Percentiles rank a stretch among this genome's conserved stretches.
These are phyloP conservation scores for Hydrolagus colliei DNA, from an alignment of 2,797 vertebrate genomes.

Conservation along the genomic window DNA sequence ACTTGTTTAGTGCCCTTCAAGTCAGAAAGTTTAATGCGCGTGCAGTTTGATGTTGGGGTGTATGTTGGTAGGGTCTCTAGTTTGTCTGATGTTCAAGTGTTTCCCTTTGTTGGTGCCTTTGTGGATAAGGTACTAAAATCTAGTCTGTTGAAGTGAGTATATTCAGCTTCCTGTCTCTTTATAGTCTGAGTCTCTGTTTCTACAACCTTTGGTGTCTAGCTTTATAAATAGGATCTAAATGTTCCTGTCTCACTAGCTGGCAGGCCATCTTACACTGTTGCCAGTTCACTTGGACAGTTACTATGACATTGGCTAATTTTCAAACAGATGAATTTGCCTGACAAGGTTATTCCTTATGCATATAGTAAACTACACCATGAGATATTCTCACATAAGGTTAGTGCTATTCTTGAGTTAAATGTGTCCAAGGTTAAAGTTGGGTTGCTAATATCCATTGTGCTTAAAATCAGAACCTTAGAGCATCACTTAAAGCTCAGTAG, in stretches of 20 bases:
- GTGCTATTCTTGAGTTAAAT: background rate
- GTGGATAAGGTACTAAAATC: background rate
- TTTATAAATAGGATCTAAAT: too few relatives aligned
- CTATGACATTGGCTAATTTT: background rate
- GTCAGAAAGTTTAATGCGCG: background rate
- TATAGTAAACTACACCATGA: background rate
- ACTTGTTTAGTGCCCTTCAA: background rate
- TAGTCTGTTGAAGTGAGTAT: background rate
- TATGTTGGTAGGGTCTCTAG: background rate
- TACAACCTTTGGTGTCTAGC: too few relatives aligned
- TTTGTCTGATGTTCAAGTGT: background rate
- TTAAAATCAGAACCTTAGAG: too few relatives aligned
- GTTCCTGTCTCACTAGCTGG: background rate
- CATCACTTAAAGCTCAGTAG: too few relatives aligned
- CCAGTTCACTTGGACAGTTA: background rate
- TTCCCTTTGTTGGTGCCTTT: background rate
- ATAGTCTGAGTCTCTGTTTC: too few relatives aligned
- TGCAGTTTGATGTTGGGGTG: background rate
- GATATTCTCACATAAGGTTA: background rate
- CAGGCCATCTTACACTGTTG: background rate
- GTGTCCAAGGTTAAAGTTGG: background rate
- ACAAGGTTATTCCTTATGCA: background rate
- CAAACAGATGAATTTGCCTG: background rate
- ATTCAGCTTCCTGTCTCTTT: background rate
- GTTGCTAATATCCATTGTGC: too few relatives aligned